Percentiles rank a stretch among this genome's conserved stretches.
Evolutionary conservation across 2,888 invertebrate species (phyloP).

Genomic region (Sycophila texana): DNA sequence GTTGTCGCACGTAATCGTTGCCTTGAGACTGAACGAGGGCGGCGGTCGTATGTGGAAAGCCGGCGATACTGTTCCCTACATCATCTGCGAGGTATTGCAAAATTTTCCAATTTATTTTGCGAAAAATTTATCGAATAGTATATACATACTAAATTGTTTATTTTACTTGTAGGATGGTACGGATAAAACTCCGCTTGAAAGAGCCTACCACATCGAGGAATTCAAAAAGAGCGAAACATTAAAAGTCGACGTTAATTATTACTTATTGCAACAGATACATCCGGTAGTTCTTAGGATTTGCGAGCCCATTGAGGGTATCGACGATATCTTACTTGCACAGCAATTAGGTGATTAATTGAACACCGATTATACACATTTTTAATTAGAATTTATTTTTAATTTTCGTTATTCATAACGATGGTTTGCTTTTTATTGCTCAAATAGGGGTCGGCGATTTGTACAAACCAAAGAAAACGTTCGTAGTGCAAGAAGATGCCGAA

Average conservation of each 20-base stretch:
- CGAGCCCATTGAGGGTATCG: constrained; percentile 96
- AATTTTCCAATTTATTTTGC: not conserved
- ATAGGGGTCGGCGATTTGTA: constrained; percentile 65
- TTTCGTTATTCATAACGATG: not conserved
- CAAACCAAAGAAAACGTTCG: constrained; percentile 65
- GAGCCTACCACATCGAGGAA: constrained; percentile 96
- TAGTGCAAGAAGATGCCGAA: constrained; percentile 62
- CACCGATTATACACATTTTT: not conserved
- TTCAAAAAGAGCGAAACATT: constrained; percentile 83
- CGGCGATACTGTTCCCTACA: constrained; percentile 96
- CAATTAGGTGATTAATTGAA: constrained; percentile 82
- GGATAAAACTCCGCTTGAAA: constrained; percentile 87
- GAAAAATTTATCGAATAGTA: not conserved
- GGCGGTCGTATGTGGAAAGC: constrained; percentile 89
- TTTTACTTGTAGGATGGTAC: constrained; percentile 82
- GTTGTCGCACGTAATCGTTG: constrained; percentile 89
- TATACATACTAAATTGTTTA: constrained; percentile 11
- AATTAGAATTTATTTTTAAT: constrained; percentile 16
- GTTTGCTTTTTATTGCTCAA: constrained; percentile 42
- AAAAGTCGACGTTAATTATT: constrained; percentile 92
- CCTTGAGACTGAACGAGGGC: constrained; percentile 89
- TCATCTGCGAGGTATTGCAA: constrained; percentile 86
- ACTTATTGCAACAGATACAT: constrained; percentile 95
- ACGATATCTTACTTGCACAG: constrained; percentile 92
- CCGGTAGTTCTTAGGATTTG: constrained; percentile 96